Evolutionary conservation across 2,888 invertebrate species (phyloP), one percentile per base, ranked within the genome.

Genomic region (Podabrus alpinus): DNA sequence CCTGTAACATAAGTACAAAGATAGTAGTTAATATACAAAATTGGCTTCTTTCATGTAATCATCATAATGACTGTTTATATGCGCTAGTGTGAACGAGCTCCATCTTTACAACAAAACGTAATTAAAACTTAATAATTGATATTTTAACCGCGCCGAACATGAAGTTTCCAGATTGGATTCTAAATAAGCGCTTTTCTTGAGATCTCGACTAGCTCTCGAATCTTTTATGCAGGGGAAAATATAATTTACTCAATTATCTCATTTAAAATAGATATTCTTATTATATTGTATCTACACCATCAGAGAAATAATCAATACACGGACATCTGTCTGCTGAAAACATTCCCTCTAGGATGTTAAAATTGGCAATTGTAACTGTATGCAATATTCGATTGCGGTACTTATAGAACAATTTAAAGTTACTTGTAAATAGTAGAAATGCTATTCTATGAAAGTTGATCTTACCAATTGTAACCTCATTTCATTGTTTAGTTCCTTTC

Each of bases 341-440:
- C n/a, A 64, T 64, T 21, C 62, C 62, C 62, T 64, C 62, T 64
- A 64, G 62, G 62, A 64, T 19, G 62, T 64, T 64, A 21, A 64
- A 64, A 64, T 64, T 64, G 62, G 62, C 62, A 64, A 64, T 64
- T 64, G 62, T 64, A 64, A 64, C 62, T 64, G 62, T 64, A 64
- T 19, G 62, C 19, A n/a, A 64, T 64, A 64, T 64, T 64, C 62
- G 62, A 64, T 64, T 64, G 62, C 62, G 62, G 62, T 64, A 64
- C 62, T 64, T 64, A 64, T 9, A 64, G 17, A 21, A 64, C 17
- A 17, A 64, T 19, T 64, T 64, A 19, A 19, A 64, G 62, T 64
- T 64, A 64, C 62, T 64, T 64, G 62, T 19, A 64, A 64, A 64
- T 64, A 64, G 21, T 21, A 64, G 19, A 64, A 64, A 19, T 64